phyloP scores from a whole-genome alignment of 2,797 vertebrate genomes.

The Aeoliscus strigatus region DNA sequence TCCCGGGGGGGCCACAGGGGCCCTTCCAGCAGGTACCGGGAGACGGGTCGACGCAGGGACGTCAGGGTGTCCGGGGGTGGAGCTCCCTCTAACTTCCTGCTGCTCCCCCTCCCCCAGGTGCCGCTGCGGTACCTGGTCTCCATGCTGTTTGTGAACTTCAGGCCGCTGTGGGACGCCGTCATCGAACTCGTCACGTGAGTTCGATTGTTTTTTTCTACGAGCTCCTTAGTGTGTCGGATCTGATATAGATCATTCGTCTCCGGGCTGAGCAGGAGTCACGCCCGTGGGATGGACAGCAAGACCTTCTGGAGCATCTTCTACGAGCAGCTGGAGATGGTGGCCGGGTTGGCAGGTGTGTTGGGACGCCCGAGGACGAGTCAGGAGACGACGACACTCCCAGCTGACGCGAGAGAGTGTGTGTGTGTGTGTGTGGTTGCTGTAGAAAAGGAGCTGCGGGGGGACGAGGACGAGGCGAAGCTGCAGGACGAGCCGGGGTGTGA shows the following conservation, averaged over 20 bases:
- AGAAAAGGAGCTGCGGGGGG: constrained; percentile 82
- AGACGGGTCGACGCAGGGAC: not conserved
- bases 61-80: too few relatives aligned
- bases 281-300: constrained; percentile 93
- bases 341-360: constrained; percentile 80
- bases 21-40: constrained; percentile 81
- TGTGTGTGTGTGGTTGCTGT: not conserved
- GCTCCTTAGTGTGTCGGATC: too few relatives aligned
- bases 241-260: too few relatives aligned
- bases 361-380: too few relatives aligned
- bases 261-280: constrained; percentile 77
- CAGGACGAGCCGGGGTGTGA: constrained; percentile 53
- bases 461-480: constrained; percentile 15
- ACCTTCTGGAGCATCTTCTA: constrained; percentile 90
- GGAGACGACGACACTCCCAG: too few relatives aligned
- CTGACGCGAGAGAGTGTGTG: too few relatives aligned
- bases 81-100: too few relatives aligned
- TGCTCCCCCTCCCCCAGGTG: constrained; percentile 72
- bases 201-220: too few relatives aligned
- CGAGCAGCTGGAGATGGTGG: constrained; percentile 89
- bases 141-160: constrained; percentile 96
- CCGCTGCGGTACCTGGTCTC: constrained; percentile 91
- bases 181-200: constrained; percentile 91
- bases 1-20: constrained; percentile 65
- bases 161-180: constrained; percentile 88